Evolutionary conservation across 2,888 invertebrate genomes (phyloP).

Genomic region (Malthinus flaveolus): DNA sequence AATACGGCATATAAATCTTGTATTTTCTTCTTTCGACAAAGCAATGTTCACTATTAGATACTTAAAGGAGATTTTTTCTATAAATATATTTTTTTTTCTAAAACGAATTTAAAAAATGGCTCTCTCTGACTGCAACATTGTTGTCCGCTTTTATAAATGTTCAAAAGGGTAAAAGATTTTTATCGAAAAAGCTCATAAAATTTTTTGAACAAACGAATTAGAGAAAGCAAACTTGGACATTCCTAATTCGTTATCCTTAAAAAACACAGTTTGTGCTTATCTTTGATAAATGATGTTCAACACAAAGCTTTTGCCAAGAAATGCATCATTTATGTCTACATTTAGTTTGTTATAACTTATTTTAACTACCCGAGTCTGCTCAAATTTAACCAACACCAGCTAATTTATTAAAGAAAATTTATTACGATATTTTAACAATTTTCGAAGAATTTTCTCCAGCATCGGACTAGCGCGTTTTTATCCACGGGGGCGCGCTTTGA

Average conservation of each 20-base stretch:
- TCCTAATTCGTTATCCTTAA: neutral
- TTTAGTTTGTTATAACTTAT: no score
- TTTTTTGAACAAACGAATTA: conserved; percentile 3
- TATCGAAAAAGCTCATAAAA: conserved; percentile 2
- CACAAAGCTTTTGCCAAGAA: no score
- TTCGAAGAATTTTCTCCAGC: no score
- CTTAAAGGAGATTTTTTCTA: conserved; percentile 3
- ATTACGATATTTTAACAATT: no score
- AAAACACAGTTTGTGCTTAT: no score
- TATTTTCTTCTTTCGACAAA: neutral
- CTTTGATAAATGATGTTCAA: no score
- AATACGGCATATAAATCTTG: conserved; percentile 7
- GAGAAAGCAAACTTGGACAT: conserved; percentile 5
- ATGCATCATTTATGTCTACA: no score
- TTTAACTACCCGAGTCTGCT: no score
- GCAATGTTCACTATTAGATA: neutral
- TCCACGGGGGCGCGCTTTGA: no score
- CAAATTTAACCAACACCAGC: no score
- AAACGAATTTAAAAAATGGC: conserved; percentile 5
- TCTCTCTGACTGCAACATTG: neutral
- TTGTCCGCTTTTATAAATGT: conserved; percentile 5
- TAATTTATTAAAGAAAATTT: no score
- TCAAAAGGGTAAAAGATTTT: conserved; percentile 3
- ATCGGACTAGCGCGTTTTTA: no score
- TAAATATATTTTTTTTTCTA: neutral